A percentile compares a stretch with the other conserved stretches of the same genome.
Evolutionary conservation across 1,140 invertebrate genomes (phyloP).

Genomic region (Portunus trituberculatus): DNA sequence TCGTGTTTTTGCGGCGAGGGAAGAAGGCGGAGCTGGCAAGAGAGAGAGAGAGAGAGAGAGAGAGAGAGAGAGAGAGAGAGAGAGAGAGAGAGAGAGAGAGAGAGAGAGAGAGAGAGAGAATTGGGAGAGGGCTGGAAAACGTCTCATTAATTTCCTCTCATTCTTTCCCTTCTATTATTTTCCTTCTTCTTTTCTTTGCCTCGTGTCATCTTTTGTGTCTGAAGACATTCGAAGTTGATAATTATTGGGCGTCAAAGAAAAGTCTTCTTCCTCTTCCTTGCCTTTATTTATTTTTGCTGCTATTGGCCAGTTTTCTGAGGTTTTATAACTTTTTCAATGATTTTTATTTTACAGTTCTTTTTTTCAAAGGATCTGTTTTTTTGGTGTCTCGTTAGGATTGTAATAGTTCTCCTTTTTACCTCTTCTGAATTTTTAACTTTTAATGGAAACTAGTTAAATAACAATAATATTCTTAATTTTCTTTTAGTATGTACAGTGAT

Average conservation of each 20-base stretch:
- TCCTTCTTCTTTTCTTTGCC: background rate
- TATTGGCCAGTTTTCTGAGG: too few relatives aligned
- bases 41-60: constrained; percentile 10
- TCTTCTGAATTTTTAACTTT: too few relatives aligned
- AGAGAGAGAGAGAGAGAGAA: background rate
- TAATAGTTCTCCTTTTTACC: too few relatives aligned
- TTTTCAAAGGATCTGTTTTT: too few relatives aligned
- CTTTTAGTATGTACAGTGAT: too few relatives aligned
- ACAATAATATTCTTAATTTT: too few relatives aligned
- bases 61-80: background rate
- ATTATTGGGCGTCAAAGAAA: background rate
- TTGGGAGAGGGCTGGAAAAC: background rate
- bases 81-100: constrained; percentile 16
- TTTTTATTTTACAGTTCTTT: too few relatives aligned
- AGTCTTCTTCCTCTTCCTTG: background rate
- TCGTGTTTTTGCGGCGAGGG: background rate
- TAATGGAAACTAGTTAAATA: too few relatives aligned
- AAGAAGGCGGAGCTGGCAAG: background rate
- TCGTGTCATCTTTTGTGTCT: background rate
- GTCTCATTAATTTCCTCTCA: background rate
- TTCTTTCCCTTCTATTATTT: background rate
- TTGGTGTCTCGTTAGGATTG: too few relatives aligned
- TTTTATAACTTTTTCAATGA: too few relatives aligned
- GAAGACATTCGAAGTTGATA: background rate
- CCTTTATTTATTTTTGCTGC: too few relatives aligned